Evolutionary conservation across 1,140 invertebrate species (phyloP).

Genomic region (Heliconius himera): DNA sequence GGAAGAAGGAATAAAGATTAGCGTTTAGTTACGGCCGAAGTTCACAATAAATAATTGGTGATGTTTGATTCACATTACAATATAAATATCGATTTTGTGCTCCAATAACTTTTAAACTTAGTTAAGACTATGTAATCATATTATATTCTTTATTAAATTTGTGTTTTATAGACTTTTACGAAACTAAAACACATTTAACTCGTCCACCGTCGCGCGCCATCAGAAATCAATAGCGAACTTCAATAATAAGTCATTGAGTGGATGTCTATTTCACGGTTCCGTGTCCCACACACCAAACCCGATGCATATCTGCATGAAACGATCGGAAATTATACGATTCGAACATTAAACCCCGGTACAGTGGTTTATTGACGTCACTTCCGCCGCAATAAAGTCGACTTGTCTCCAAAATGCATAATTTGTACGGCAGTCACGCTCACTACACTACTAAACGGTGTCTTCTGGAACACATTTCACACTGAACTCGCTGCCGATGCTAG

Average conservation of each 20-base stretch:
- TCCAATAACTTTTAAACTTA: not conserved
- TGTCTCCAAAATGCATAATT: constrained; percentile 79
- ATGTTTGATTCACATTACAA: not conserved
- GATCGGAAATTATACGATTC: constrained; percentile 72
- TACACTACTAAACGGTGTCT: constrained; percentile 78
- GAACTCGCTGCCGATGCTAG: constrained; percentile 71
- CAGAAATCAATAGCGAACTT: constrained; percentile 8
- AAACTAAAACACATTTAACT: not conserved
- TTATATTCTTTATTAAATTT: too few species aligned
- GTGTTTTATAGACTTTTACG: not conserved
- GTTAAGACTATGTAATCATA: not conserved
- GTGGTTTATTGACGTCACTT: constrained; percentile 79
- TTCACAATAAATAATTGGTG: too few species aligned
- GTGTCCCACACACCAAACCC: constrained; percentile 52
- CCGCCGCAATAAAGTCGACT: constrained; percentile 77
- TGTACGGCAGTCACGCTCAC: constrained; percentile 76
- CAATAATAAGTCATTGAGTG: constrained; percentile 30
- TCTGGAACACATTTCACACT: constrained; percentile 79
- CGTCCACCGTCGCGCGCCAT: not conserved
- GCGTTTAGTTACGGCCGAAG: not conserved
- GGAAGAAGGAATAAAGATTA: not conserved
- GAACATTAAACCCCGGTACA: constrained; percentile 72
- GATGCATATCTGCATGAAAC: constrained; percentile 60
- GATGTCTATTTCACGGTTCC: constrained; percentile 35
- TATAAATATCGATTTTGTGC: not conserved